Base-by-base conservation (phyloP, 1,140 invertebrate species). In the Campoletis sonorensis region DNA sequence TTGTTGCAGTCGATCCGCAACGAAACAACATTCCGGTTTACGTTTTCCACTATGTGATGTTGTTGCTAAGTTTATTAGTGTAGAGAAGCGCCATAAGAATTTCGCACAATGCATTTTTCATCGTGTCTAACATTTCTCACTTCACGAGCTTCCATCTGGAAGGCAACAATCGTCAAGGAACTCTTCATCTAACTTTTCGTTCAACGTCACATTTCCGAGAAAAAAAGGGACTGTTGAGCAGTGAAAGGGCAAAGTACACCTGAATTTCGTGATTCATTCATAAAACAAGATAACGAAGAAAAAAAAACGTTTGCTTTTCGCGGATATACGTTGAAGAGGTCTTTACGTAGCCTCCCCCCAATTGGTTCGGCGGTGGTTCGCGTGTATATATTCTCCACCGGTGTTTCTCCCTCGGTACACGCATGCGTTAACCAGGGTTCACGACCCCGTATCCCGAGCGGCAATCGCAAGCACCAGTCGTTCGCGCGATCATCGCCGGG, bases 351-450 rank as follows among this genome's bases (percentile, higher is more conserved):
- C 49, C n/a, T 37, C 73, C 26, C 51, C 73, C 15, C 18, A 33
- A 15, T 54, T n/a, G 10, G 45, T 61, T 30, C 51, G 54, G 67
- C 67, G 67, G 30, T 30, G 67, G 37, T 70, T 33, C 30, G 67
- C 30, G 4, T 70, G 3, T 70, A 70, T 70, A 70, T 33, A 64
- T 70, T 54, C 51, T 61, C 73, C 73, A 30, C 73, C 54, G 54
- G 73, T 61, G 27, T 77, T 77, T 27, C 73, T 23, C n/a, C 73
- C 4, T 77, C 73, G 67, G 73, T 77, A 21, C 64, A 77, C 73
- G 73, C 73, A 77, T 77, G 73, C 73, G 73, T 77, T 77, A 70
- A 27, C 51, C 73, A 77, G 73, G 73, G 73, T 77, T 77, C 73
- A 77, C 73, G 73, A 77, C 73, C 73, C 54, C 27, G 51, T 30